These are phyloP conservation scores for Laticauda colubrina DNA, from an alignment of 2,113 vertebrate genomes.

Conservation along the genomic window DNA sequence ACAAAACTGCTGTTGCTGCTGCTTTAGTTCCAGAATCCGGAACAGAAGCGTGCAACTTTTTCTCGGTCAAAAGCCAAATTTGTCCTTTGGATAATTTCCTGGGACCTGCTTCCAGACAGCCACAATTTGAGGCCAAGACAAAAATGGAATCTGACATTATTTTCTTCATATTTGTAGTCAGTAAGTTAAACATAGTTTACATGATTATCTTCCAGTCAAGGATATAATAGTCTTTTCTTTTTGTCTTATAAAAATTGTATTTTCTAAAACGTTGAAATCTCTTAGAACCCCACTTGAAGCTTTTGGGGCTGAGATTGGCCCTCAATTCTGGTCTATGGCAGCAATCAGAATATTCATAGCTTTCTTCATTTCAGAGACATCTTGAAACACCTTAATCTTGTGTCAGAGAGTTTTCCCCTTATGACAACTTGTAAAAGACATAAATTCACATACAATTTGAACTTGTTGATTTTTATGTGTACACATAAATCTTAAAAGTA, in stretches of 20 bases:
- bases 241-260: not conserved
- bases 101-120: not conserved
- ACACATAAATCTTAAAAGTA: not conserved
- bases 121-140: not conserved
- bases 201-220: not conserved
- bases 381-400: not conserved
- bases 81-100: not conserved
- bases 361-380: not conserved
- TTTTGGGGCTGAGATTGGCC: not conserved
- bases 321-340: not conserved
- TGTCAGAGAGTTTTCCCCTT: not conserved
- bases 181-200: not conserved
- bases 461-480: not conserved
- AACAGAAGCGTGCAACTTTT: not conserved
- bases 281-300: not conserved
- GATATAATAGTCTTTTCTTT: not conserved
- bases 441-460: not conserved
- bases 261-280: not conserved
- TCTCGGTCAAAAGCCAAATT: not conserved
- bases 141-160: not conserved
- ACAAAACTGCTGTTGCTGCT: slow-evolving; percentile 15
- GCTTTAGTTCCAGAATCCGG: not conserved
- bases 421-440: not conserved
- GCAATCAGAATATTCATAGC: not conserved
- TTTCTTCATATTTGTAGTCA: not conserved